Evolutionary conservation across 2,888 invertebrate genomes (phyloP), one percentile per base, ranked within the genome.

Genomic region (Harmothoe impar): DNA sequence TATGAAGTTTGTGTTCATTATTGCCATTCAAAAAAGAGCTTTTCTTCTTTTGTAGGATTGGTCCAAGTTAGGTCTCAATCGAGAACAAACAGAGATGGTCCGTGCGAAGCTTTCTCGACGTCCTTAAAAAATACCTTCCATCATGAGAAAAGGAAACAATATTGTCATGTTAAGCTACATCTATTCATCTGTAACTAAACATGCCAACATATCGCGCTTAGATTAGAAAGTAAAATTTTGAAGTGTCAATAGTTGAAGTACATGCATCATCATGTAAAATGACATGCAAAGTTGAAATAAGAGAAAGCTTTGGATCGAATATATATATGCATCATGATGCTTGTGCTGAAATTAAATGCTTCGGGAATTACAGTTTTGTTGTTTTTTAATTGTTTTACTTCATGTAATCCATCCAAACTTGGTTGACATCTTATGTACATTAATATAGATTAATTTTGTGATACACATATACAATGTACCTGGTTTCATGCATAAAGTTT

Each of bases 1-100:
- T n/a, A n/a, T n/a, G n/a, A n/a, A n/a, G n/a, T n/a, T n/a, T n/a
- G n/a, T n/a, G n/a, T n/a, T n/a, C n/a, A n/a, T n/a, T n/a, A n/a
- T n/a, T n/a, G n/a, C n/a, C n/a, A n/a, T n/a, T n/a, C n/a, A n/a
- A n/a, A n/a, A 43, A 43, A 7, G 7, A 31, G 31, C 23, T 23
- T 3, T 68, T 72, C 52, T 78, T 56, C 25, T 89, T 51, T 91
- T 91, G 20, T 89, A 91, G 91, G 91, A 91, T 29, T n/a, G 89
- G 43, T 72, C 56, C 23, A 29, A 56, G 81, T 78, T 91, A 62
- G 91, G 91, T 20, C 86, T 91, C 1, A 91, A 25, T 77, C 25
- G 68, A 15, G 91, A 91, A 35, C 91, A 91, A 51, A 84, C 56
- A n/a, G 91, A 91, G 0, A 91, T 89, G 86, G 84, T 91, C 10